These are phyloP conservation scores for Menidia menidia DNA, from an alignment of 2,797 vertebrate genomes.

Conservation along the genomic window DNA sequence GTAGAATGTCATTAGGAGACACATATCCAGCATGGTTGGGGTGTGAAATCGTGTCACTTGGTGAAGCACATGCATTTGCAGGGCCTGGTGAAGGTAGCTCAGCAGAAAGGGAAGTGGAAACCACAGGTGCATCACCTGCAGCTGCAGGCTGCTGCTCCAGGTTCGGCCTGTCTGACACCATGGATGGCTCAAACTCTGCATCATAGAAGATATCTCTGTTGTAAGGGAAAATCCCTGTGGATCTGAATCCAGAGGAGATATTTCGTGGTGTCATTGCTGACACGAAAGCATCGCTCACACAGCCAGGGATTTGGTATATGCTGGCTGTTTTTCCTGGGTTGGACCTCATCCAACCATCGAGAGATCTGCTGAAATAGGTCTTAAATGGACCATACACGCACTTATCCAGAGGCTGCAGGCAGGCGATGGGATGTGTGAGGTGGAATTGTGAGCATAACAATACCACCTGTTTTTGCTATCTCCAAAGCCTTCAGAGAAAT, in stretches of 20 bases:
- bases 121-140: not conserved
- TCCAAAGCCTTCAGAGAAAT: constrained; percentile 41
- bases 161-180: not conserved
- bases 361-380: constrained; percentile 37
- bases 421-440: constrained; percentile 51
- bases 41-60: not conserved
- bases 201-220: constrained; percentile 3
- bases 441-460: constrained; percentile 51
- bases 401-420: constrained; percentile 46
- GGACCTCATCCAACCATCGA: constrained; percentile 48
- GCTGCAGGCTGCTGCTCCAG: not conserved
- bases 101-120: not conserved
- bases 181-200: constrained; percentile 1
- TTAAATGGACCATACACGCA: constrained; percentile 44
- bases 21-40: not conserved
- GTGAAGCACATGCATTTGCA: not conserved
- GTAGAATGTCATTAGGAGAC: not conserved
- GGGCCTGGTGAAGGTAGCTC: not conserved
- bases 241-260: constrained; percentile 50
- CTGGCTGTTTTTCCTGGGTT: constrained; percentile 32
- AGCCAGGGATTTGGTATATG: constrained; percentile 36
- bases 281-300: constrained; percentile 54
- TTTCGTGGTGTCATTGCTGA: constrained; percentile 49
- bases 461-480: constrained; percentile 28
- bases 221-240: constrained; percentile 29